A percentile compares a stretch with the other conserved stretches of the same genome.
phyloP scores from a whole-genome alignment of 2,113 vertebrate genomes.

The Notothenia coriiceps region DNA sequence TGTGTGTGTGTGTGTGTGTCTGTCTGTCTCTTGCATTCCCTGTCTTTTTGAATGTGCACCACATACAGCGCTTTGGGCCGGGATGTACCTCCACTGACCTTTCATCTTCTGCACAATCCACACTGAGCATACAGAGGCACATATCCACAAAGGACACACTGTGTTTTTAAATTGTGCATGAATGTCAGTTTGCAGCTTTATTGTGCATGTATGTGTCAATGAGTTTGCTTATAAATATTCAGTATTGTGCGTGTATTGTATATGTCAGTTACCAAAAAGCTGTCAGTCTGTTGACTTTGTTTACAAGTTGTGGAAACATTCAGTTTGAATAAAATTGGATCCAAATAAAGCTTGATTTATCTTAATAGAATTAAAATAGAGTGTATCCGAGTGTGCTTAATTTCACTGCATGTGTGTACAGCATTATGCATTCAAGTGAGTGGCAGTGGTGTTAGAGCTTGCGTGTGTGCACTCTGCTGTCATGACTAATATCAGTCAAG shows the following conservation, averaged over 20 bases:
- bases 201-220: background rate
- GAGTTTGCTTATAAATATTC: background rate
- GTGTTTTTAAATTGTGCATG: slow-evolving; percentile 33
- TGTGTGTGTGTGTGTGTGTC: slow-evolving; percentile 10
- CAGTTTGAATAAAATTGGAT: slow-evolving; percentile 17
- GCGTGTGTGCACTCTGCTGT: slow-evolving; percentile 36
- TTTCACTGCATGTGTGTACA: slow-evolving; percentile 4
- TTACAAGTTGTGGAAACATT: background rate
- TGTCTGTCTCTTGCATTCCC: background rate
- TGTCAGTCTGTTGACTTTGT: slow-evolving; percentile 1
- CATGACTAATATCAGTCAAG: slow-evolving; percentile 68
- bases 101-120: slow-evolving; percentile 50
- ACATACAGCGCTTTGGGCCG: slow-evolving; percentile 39
- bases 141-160: slow-evolving; percentile 1
- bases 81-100: slow-evolving; percentile 65
- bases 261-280: background rate
- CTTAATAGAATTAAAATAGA: slow-evolving; percentile 23
- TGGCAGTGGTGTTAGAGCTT: slow-evolving; percentile 10
- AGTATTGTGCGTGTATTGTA: background rate
- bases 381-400: slow-evolving; percentile 27
- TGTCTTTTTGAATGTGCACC: slow-evolving; percentile 52
- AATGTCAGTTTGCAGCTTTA: slow-evolving; percentile 2
- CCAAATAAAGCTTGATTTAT: slow-evolving; percentile 11
- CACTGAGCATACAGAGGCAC: slow-evolving; percentile 1
- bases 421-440: slow-evolving; percentile 29